A percentile compares a stretch with the other conserved stretches of the same genome.
phyloP scores from a whole-genome alignment of 2,888 invertebrate genomes.

The Drosophila suboccidentalis region DNA sequence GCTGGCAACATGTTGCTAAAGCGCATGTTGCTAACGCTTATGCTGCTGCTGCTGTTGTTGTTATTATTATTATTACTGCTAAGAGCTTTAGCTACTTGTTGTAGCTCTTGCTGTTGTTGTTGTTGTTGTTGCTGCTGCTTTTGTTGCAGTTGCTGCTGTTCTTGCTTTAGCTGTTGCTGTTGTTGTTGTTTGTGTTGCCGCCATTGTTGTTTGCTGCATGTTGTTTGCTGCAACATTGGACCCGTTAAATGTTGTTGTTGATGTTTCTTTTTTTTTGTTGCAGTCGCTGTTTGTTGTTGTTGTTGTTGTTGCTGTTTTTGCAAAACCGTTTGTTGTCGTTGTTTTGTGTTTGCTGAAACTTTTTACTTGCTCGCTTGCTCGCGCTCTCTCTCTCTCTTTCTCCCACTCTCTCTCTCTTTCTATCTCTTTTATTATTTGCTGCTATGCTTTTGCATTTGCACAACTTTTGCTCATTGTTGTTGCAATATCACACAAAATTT shows the following conservation, averaged over 20 bases:
- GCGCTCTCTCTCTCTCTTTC: neutral
- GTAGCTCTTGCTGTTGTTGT: conserved; percentile 28
- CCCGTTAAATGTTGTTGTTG: conserved; percentile 68
- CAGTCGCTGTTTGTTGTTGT: conserved; percentile 32
- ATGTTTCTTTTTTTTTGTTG: conserved; percentile 38
- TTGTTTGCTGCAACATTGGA: conserved; percentile 81
- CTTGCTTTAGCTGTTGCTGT: conserved; percentile 37
- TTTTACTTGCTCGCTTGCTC: conserved; percentile 13
- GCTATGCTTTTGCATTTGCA: conserved; percentile 50
- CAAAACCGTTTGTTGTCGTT: conserved; percentile 75
- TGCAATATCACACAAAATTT: conserved; percentile 62
- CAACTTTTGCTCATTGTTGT: conserved; percentile 58
- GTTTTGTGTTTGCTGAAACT: conserved; percentile 68
- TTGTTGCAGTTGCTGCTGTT: conserved; percentile 24
- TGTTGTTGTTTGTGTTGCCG: conserved; percentile 53
- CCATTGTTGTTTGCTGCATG: conserved; percentile 73
- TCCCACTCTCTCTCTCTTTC: conserved; percentile 10
- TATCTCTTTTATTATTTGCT: conserved; percentile 21
- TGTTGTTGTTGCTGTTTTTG: conserved; percentile 42
- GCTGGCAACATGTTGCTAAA: conserved; percentile 54
- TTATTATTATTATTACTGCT: conserved; percentile 30
- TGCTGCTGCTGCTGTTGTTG: conserved; percentile 34
- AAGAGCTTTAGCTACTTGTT: conserved; percentile 55
- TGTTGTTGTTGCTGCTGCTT: conserved; percentile 22
- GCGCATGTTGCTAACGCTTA: conserved; percentile 50